These are phyloP conservation scores for Psittacula cyanocephala DNA, from an alignment of 2,113 vertebrate species.

Conservation along the genomic window DNA sequence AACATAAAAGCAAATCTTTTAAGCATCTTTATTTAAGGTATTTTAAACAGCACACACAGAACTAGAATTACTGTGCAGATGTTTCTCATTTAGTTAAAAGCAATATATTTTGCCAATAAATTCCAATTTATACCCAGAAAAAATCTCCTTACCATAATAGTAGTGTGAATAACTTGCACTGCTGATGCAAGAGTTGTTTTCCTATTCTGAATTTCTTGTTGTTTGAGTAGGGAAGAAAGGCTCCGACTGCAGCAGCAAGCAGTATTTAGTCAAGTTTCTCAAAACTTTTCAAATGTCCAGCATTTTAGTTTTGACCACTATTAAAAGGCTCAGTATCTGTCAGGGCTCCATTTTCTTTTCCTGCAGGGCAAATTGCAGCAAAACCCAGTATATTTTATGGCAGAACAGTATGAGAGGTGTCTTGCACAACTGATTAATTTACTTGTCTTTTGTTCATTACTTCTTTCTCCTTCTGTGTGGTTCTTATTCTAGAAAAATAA, in stretches of 20 bases:
- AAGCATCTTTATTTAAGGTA: constrained; percentile 22
- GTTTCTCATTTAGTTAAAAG: constrained; percentile 34
- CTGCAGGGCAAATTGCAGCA: background rate
- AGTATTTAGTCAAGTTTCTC: background rate
- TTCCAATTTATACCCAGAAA: constrained; percentile 6
- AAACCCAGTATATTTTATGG: background rate
- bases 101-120: background rate
- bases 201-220: background rate
- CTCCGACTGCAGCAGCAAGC: background rate
- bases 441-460: background rate
- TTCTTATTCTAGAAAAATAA: background rate
- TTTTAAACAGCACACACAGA: constrained; percentile 22
- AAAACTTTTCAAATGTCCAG: background rate
- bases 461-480: background rate
- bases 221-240: background rate
- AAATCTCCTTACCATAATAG: background rate
- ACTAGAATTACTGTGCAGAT: constrained; percentile 5
- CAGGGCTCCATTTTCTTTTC: background rate
- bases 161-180: background rate
- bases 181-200: background rate
- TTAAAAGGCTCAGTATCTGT: background rate
- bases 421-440: background rate
- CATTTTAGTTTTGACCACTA: background rate
- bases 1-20: background rate
- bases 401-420: background rate